Conservation (phyloP, 2,888 invertebrate genomes). For the Ditula angustiorana region DNA sequence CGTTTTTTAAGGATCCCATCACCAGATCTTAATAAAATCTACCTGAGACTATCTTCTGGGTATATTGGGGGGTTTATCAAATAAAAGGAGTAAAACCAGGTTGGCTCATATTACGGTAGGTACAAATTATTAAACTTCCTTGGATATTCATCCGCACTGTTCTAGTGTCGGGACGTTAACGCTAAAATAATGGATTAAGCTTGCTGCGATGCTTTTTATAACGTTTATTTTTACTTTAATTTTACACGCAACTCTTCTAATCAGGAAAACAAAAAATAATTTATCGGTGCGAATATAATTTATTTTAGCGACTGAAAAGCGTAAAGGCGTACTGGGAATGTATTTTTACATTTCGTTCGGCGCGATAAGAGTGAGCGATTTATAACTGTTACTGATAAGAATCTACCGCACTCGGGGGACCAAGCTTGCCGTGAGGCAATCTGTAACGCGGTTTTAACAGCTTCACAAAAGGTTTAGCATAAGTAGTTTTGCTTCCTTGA, state of each 20-base stretch:
- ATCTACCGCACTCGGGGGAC: slow-evolving; percentile 57
- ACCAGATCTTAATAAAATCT: too few relatives aligned
- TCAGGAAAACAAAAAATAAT: slow-evolving; percentile 10
- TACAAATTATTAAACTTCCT: too few relatives aligned
- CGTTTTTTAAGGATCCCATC: too few relatives aligned
- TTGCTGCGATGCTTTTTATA: too few relatives aligned
- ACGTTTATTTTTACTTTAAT: too few relatives aligned
- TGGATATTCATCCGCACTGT: too few relatives aligned
- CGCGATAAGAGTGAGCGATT: slow-evolving; percentile 61
- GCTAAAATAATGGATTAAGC: too few relatives aligned
- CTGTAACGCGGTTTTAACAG: slow-evolving; percentile 51
- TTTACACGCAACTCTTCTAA: slow-evolving; percentile 6
- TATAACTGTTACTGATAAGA: slow-evolving; percentile 58
- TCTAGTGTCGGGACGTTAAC: too few relatives aligned
- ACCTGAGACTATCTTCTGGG: too few relatives aligned
- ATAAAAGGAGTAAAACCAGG: too few relatives aligned
- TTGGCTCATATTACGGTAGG: too few relatives aligned
- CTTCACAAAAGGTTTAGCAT: slow-evolving; percentile 37
- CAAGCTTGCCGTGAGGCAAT: slow-evolving; percentile 47
- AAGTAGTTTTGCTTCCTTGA: slow-evolving; percentile 22
- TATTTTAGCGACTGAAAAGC: slow-evolving; percentile 42
- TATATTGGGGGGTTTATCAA: too few relatives aligned
- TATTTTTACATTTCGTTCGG: slow-evolving; percentile 55
- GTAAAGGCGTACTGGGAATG: slow-evolving; percentile 44
- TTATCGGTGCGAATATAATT: slow-evolving; percentile 11